Evolutionary conservation across 2,888 invertebrate species (phyloP), one percentile per base, ranked within the genome.

Genomic region (Mamestra brassicae): DNA sequence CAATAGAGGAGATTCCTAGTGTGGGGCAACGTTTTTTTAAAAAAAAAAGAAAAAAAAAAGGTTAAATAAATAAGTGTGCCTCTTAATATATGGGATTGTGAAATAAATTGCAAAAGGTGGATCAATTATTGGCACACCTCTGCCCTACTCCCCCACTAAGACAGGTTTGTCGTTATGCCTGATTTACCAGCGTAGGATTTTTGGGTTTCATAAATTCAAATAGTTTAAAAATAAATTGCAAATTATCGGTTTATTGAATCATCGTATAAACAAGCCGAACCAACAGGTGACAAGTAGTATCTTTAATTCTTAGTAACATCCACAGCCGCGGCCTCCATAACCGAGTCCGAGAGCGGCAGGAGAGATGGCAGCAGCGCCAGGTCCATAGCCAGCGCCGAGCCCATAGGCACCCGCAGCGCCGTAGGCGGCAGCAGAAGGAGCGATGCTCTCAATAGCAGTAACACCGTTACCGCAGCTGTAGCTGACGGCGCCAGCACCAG

Each of bases 381-480:
- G n/a, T 34, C 57, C 54, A n/a, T 26, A 65, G 54, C 38, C 38
- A 42, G 54, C 54, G n/a, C 63, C 45, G 10, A 45, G 5, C 64
- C 83, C 58, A 77, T 54, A 61, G 65, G 74, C 26, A 36, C n/a
- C 42, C 17, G 17, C 45, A 36, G 61, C 54, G 15, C 62, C 73
- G 63, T 66, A 76, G 10, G 64, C 77, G 71, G 63, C 70, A 71
- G 64, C 38, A 60, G 47, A 47, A 50, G 63, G 17, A 64, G 47
- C 74, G 45, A 74, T 74, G 42, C 64, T 76, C 58, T 72, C 66
- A 63, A 76, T 78, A 52, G 74, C 85, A 62, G 76, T 52, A 60
- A 62, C 34, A 55, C 86, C 73, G 58, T 80, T 73, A 74, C 84
- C 76, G 63, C 76, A 67, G 54, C 72, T 69, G 57, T 81, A 66